Evolutionary conservation across 2,888 invertebrate species (phyloP).

Genomic region (Heteromyza rotundicornis): DNA sequence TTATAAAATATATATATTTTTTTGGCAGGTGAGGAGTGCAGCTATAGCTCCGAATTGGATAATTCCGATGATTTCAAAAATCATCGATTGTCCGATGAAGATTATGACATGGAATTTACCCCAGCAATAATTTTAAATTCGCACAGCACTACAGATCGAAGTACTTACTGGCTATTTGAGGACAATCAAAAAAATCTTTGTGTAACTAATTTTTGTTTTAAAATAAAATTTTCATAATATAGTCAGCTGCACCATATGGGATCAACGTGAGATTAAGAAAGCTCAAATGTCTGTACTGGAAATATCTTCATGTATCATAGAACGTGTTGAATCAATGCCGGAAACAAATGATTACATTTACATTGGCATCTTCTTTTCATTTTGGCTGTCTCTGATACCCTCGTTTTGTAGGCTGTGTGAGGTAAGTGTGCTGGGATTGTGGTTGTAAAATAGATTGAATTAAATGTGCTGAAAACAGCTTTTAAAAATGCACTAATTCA

Average conservation of each 20-base stretch:
- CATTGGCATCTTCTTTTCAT: constrained; percentile 69
- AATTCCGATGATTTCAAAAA: constrained; percentile 69
- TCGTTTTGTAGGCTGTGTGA: constrained; percentile 64
- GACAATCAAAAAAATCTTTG: background rate
- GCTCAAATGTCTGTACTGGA: constrained; percentile 93
- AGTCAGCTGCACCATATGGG: constrained; percentile 98
- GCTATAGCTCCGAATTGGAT: constrained; percentile 80
- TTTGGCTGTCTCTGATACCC: constrained; percentile 70
- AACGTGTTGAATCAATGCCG: constrained; percentile 83
- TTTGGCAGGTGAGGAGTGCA: constrained; percentile 73
- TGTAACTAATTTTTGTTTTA: background rate
- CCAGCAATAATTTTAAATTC: constrained; percentile 79
- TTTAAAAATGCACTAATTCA: background rate
- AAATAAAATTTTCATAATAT: constrained; percentile 24
- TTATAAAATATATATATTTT: constrained; percentile 5
- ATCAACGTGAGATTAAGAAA: constrained; percentile 86
- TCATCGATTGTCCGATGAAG: constrained; percentile 64
- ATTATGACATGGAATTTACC: constrained; percentile 70
- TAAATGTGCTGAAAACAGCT: background rate
- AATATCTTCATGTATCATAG: constrained; percentile 93
- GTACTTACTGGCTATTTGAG: constrained; percentile 64
- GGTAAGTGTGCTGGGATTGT: constrained; percentile 30
- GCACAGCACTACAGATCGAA: constrained; percentile 75
- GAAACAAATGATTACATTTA: constrained; percentile 82
- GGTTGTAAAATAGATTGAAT: no score